Conservation (phyloP, 2,888 invertebrate species). For the Leptarthrus brevirostris region DNA sequence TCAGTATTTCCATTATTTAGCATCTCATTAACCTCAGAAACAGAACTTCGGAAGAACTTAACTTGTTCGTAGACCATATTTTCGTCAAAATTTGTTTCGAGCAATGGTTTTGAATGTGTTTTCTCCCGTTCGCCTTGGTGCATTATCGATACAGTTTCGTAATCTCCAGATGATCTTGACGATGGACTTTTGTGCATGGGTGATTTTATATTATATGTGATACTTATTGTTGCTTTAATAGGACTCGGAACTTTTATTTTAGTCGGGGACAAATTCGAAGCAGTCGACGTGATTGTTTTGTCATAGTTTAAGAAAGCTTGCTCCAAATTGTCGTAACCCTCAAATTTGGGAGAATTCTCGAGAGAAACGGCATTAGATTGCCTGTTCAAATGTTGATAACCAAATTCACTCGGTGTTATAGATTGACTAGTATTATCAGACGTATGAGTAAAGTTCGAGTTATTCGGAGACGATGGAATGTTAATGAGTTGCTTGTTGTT, state of each 20-base stretch:
- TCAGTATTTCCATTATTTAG: slow-evolving; percentile 61
- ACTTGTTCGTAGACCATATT: slow-evolving; percentile 78
- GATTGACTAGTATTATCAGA: slow-evolving; percentile 68
- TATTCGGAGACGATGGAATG: slow-evolving; percentile 63
- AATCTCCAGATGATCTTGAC: slow-evolving; percentile 3
- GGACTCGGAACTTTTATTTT: slow-evolving; percentile 70
- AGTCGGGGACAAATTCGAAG: slow-evolving; percentile 1
- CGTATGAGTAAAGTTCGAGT: slow-evolving; percentile 62
- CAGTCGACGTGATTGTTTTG: slow-evolving; percentile 55
- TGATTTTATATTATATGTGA: slow-evolving; percentile 74
- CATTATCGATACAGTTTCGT: slow-evolving; percentile 60
- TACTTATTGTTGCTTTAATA: slow-evolving; percentile 78
- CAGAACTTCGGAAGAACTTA: slow-evolving; percentile 78
- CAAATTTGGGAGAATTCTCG: slow-evolving; percentile 65
- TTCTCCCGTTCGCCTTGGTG: not conserved
- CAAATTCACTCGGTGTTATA: slow-evolving; percentile 67
- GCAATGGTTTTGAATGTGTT: slow-evolving; percentile 61
- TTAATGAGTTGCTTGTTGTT: slow-evolving; percentile 54
- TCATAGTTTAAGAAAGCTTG: slow-evolving; percentile 57
- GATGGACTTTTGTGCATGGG: slow-evolving; percentile 66
- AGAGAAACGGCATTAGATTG: slow-evolving; percentile 65
- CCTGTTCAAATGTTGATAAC: slow-evolving; percentile 66
- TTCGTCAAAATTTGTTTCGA: slow-evolving; percentile 72
- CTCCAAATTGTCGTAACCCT: slow-evolving; percentile 61
- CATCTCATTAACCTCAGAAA: slow-evolving; percentile 79